Conservation (phyloP, 2,888 invertebrate species). For the Tachina fera region DNA sequence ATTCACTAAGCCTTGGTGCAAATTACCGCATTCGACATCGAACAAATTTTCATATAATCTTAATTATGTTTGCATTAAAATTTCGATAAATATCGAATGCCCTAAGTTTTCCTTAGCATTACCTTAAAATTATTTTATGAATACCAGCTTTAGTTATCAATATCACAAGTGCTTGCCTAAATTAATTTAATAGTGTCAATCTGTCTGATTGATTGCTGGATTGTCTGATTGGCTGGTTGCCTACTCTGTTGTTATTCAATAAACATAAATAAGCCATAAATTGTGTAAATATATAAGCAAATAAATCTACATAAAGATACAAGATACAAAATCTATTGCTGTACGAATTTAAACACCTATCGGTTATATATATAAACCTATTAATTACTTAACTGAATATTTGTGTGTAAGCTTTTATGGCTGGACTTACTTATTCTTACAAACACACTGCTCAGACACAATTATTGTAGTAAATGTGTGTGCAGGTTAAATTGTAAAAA, state of each 20-base stretch:
- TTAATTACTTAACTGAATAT: constrained; percentile 52
- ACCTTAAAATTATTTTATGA: background rate
- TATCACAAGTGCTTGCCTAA: constrained; percentile 24
- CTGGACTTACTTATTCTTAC: background rate
- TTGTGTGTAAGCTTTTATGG: constrained; percentile 34
- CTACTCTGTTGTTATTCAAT: constrained; percentile 13
- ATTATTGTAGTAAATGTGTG: background rate
- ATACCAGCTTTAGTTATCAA: background rate
- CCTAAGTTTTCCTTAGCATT: too few species aligned
- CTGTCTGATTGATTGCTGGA: background rate
- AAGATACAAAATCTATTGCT: background rate
- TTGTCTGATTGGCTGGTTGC: background rate
- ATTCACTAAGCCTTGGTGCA: too few species aligned
- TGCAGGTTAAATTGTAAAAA: background rate
- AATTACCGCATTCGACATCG: too few species aligned
- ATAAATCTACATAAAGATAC: background rate
- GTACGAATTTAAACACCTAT: background rate
- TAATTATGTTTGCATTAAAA: too few species aligned
- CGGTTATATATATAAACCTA: constrained; percentile 48
- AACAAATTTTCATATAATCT: too few species aligned
- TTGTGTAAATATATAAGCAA: constrained; percentile 18
- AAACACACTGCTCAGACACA: background rate
- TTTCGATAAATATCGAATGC: too few species aligned
- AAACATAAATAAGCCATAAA: constrained; percentile 43
- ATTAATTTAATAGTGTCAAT: background rate